Evolutionary conservation across 2,113 vertebrate species (phyloP), one percentile per base, ranked within the genome.

Genomic region (Pangasianodon hypophthalmus): DNA sequence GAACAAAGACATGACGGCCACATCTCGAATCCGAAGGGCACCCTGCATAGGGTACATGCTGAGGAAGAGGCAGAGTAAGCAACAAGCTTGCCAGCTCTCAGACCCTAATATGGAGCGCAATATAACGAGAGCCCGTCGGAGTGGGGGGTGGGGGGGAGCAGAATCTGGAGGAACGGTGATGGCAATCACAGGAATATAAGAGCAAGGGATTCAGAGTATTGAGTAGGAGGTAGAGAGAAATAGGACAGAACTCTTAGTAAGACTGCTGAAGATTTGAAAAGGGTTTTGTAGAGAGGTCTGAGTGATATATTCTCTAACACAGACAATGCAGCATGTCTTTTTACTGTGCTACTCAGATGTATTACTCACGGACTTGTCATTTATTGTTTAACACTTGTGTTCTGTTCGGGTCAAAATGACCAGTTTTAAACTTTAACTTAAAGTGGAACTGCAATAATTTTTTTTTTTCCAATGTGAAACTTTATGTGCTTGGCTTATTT

Each of bases 31-130:
- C 89, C 93, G 95, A 77, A 79, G 11, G 41, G 26, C 54, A 21
- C 5, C 84, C 26, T 85, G 84, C 4, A 6, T 83, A 19, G 95
- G 95, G 94, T n/a, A 73, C 48, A 37, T 14, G 64, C 50, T 48
- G 85, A 86, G 14, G 41, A 86, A 73, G 46, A 50, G 64, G 84
- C 44, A 95, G 95, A 93, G 26, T 5, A 50, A 50, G 46, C 11
- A n/a, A 80, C 46, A 50, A 80, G 93, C 94, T 92, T 93, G 79
- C 10, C 41, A 91, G 94, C 94, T 95, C 96, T 97, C 96, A 95
- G 94, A 95, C 93, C 94, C 93, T 90, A 92, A 96, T 95, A 96
- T 94, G 91, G 95, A 94, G 93, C 92, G 92, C 94, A 95, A 93
- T 94, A 96, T 97, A 97, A 96, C 95, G 94, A 92, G 93, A 94